Base-by-base conservation (phyloP, 2,113 vertebrate species). In the Diadophis punctatus region DNA sequence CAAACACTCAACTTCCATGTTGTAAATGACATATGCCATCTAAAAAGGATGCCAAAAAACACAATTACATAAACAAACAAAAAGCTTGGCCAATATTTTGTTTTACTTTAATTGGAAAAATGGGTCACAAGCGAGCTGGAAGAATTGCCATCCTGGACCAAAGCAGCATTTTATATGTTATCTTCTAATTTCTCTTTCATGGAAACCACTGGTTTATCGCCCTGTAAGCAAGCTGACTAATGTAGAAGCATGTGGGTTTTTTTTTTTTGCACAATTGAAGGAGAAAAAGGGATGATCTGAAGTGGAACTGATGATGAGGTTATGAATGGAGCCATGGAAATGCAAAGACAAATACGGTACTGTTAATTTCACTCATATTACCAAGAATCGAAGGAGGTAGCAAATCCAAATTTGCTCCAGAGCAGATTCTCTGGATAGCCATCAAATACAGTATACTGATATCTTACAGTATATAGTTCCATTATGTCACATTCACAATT, bases 121-220 rank as follows among this genome's bases (percentile, higher is more conserved):
- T 92, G 86, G 89, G 92, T 68, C 53, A 92, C 85, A 95, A 92
- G 58, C 95, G 91, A 87, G 95, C 93, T 46, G 93, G 92, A 96
- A 92, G 58, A 93, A 93, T 93, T 93, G 96, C 93, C 2, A 52
- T 94, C 85, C 90, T 93, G 95, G 92, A 90, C 12, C 94, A 95
- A 92, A 92, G 89, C 94, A 95, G 94, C 55, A 0, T 95, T 34
- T 95, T 91, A 95, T 94, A 95, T 88, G 0, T 0, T 0, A 92
- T 94, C 92, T 93, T 94, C 55, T 93, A 74, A 90, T 93, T 95
- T 96, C 93, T 95, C 95, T 95, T 95, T 94, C 93, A 95, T 92
- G 94, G 96, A 63, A 93, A 94, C 90, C 91, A 95, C 89, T 85
- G 92, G 0, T 63, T 94, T 95, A 96, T 96, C 93, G 93, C 93